phyloP scores from a whole-genome alignment of 2,113 vertebrate species.

The Dasyurus viverrinus region DNA sequence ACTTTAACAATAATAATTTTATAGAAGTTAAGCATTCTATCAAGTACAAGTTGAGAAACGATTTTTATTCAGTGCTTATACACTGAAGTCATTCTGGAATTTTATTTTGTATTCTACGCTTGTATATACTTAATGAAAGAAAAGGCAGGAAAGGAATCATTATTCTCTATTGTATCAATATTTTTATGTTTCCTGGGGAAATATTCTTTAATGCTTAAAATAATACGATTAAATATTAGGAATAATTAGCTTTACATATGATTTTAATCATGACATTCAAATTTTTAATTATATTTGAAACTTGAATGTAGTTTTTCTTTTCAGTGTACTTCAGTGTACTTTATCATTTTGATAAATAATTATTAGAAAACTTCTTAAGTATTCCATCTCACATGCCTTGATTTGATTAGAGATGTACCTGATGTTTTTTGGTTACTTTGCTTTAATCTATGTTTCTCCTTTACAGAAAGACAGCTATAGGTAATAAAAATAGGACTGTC shows the following conservation, averaged over 20 bases:
- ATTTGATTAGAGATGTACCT: not conserved
- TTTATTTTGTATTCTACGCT: slow-evolving; percentile 15
- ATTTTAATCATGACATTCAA: not conserved
- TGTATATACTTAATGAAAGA: slow-evolving; percentile 1
- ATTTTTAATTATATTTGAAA: not conserved
- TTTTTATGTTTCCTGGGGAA: slow-evolving; percentile 17
- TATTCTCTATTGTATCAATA: slow-evolving; percentile 1
- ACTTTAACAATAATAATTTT: not conserved
- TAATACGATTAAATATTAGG: slow-evolving; percentile 6
- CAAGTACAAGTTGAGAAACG: not conserved
- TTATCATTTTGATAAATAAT: not conserved
- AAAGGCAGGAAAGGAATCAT: not conserved
- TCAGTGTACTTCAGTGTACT: not conserved
- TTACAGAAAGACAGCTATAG: not conserved
- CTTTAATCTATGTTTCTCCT: not conserved
- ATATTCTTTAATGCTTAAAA: slow-evolving; percentile 12
- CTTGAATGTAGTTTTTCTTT: slow-evolving; percentile 18
- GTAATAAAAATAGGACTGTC: not conserved
- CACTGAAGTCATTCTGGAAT: not conserved
- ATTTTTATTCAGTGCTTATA: slow-evolving; percentile 15
- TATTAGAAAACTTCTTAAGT: not conserved
- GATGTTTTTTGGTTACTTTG: not conserved
- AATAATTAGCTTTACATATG: not conserved
- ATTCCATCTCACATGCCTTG: not conserved
- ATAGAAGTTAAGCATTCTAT: slow-evolving; percentile 16